phyloP scores from a whole-genome alignment of 2,113 vertebrate species.

The Archocentrus centrarchus region DNA sequence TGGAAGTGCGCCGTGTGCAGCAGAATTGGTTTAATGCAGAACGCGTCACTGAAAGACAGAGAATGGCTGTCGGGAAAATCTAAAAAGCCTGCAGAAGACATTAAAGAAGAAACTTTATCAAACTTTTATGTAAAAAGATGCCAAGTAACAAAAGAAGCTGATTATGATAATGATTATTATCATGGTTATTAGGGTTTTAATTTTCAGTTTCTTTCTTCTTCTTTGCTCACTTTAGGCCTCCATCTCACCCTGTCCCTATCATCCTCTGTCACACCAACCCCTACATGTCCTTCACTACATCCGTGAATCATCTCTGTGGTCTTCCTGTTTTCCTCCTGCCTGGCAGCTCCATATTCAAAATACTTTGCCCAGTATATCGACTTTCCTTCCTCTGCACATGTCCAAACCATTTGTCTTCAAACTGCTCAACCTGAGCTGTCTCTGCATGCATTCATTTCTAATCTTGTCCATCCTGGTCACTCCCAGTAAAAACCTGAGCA shows the following conservation, averaged over 20 bases:
- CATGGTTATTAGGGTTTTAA: neutral
- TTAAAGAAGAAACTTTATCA: neutral
- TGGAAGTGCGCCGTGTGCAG: conserved; percentile 12
- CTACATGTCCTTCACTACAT: neutral
- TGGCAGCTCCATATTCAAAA: too few relatives aligned
- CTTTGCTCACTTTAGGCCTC: neutral
- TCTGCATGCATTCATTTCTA: neutral
- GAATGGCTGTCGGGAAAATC: neutral
- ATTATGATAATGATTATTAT: neutral
- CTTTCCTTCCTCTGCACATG: neutral
- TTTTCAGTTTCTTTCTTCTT: neutral
- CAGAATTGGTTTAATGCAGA: conserved; percentile 24
- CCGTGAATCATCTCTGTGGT: neutral
- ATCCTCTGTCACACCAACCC: neutral
- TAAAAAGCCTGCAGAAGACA: neutral
- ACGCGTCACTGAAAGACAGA: neutral
- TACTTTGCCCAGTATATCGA: neutral
- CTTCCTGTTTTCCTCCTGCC: neutral
- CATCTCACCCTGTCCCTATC: neutral
- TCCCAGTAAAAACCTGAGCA: neutral
- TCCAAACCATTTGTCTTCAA: neutral
- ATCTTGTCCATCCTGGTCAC: neutral
- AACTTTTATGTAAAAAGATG: neutral
- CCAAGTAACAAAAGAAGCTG: neutral
- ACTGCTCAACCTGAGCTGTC: neutral